phyloP scores from a whole-genome alignment of 2,888 invertebrate species.

The Meloe dianella region DNA sequence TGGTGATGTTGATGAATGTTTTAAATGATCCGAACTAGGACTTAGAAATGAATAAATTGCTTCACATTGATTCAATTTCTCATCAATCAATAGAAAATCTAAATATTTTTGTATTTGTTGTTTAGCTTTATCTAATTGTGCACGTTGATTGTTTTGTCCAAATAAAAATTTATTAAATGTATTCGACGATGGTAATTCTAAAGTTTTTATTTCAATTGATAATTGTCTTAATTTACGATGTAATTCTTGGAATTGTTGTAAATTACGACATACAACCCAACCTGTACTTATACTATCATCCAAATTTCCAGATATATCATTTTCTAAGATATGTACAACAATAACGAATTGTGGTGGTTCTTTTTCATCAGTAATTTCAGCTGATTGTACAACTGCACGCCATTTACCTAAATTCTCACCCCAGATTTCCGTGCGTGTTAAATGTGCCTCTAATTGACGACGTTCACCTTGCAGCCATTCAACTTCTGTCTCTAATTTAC shows the following conservation, averaged over 20 bases:
- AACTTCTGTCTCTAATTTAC: constrained; percentile 82
- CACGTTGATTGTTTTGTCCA: constrained; percentile 80
- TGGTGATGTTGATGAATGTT: constrained; percentile 68
- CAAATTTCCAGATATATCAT: constrained; percentile 64
- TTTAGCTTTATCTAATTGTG: constrained; percentile 79
- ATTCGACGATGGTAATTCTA: constrained; percentile 79
- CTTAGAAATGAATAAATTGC: constrained; percentile 90
- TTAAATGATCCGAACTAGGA: constrained; percentile 88
- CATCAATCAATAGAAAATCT: constrained; percentile 85
- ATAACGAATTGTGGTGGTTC: constrained; percentile 74
- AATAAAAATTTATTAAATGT: constrained; percentile 78
- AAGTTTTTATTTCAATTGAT: constrained; percentile 78
- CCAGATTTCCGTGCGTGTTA: constrained; percentile 87
- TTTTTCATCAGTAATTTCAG: constrained; percentile 67
- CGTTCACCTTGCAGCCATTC: constrained; percentile 82
- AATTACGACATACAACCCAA: constrained; percentile 70
- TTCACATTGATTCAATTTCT: constrained; percentile 85
- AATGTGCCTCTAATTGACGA: constrained; percentile 81
- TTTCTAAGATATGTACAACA: constrained; percentile 77
- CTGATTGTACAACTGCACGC: constrained; percentile 84
- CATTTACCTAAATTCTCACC: constrained; percentile 87
- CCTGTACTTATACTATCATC: constrained; percentile 67
- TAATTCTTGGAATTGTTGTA: constrained; percentile 74
- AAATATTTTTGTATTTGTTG: constrained; percentile 84
- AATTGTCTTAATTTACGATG: constrained; percentile 84